Base-by-base conservation (phyloP, 2,888 invertebrate species). In the Leptogaster cylindrica region DNA sequence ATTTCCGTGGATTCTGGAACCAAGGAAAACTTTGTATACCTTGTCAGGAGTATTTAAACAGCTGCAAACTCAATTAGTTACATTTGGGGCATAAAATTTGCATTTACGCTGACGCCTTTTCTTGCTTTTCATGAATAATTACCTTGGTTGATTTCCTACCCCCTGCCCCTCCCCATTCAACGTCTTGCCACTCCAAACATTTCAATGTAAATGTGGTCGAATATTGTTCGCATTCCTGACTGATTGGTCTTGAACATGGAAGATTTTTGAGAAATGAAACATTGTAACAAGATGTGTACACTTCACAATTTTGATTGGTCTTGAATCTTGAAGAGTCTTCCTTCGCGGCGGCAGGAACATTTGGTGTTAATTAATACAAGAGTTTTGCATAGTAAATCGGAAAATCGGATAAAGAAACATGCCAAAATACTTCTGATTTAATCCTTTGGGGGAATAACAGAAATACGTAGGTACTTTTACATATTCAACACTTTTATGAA, bases 101-200 rank as follows among this genome's bases (percentile, higher is more conserved):
- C 61, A 61, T 61, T 61, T 61, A 61, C 41, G 44, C 61, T 61
- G 61, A 41, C 61, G 61, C 61, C 61, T 44, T 61, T 61, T 61
- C 61, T 61, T 61, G 61, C 61, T 61, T 44, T 44, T 61, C 28
- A 41, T 28, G 61, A 44, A 44, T 44, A 18, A 61, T 55, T 55
- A 7, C 25, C 20, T 10, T 12, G 16, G 23, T 18, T 7, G 18
- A 23, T 16, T 7, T 46, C 27, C 50, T 27, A 14, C 51, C 1
- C 36, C 31, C 20, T 10, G 31, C 58, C 39, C 10, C 25, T 12
- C 27, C 14, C 4, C 14, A 8, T 0, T 41, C 14, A 10, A 25
- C 51, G 27, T 23, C 28, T 51, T 50, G 25, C n/a, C 5, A 18
- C 51, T 10, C 51, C 51, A 10, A 51, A 18, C 18, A 18, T 44